Evolutionary conservation across 1,140 invertebrate genomes (phyloP), one percentile per base, ranked within the genome.

Genomic region (Tetragonula clypearis): DNA sequence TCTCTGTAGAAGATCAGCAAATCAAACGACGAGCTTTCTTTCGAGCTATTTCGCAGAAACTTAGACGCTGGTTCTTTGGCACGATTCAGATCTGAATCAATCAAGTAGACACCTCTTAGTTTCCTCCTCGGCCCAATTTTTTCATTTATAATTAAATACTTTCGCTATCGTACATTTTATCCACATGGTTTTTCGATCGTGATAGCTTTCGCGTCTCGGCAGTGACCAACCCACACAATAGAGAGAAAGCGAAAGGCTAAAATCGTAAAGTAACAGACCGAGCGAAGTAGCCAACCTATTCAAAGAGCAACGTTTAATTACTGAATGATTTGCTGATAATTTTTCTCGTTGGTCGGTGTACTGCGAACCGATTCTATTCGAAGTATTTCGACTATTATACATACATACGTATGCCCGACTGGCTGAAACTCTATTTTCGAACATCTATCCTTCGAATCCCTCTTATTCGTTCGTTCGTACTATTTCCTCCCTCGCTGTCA

Each of bases 401-500:
- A 19, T 11, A 41, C 74, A 26, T 58, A 68, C 49, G n/a, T 23
- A 35, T 23, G 26, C 41, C 65, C 26, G 4, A 21, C 41, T 12
- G 21, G 17, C 17, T 19, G 41, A 53, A 66, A n/a, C 71, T 74
- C 71, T 83, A 83, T 83, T 83, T 77, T 49, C 74, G 74, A 35
- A 14, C 62, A 15, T 49, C 23, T 58, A 58, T 77, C 74, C 69
- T 21, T 17, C 21, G 11, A 68, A 74, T 56, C 49, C 71, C 72
- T n/a, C 53, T 76, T 60, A 68, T 81, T 62, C n/a, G n/a, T 74
- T 30, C 23, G 21, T 26, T 58, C 62, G 26, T 35, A 35, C 68
- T 58, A 69, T 75, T 58, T 58, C 0, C 6, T 41, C 1, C 14
- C 2, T 3, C 14, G 5, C 41, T n/a, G 21, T 17, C 21, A 49